Conservation (phyloP, 2,113 vertebrate genomes). For the Oncorhynchus clarkii region DNA sequence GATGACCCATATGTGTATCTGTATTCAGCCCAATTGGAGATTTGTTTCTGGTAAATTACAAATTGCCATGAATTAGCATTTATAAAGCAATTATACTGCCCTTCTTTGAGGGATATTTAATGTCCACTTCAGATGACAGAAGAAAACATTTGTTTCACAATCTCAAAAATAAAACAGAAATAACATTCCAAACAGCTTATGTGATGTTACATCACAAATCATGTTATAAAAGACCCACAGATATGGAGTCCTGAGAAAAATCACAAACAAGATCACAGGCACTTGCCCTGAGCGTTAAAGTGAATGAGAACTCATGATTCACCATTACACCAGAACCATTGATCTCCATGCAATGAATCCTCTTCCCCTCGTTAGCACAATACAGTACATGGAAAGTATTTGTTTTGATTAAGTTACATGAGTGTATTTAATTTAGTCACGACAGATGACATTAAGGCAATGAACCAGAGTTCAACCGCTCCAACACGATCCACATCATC, state of each 20-base stretch:
- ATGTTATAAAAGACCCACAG: slow-evolving; percentile 26
- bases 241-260: slow-evolving; percentile 36
- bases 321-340: slow-evolving; percentile 17
- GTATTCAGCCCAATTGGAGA: neutral
- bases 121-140: neutral
- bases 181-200: slow-evolving; percentile 19
- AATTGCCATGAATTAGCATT: neutral
- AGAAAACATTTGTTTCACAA: neutral
- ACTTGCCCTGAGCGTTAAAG: slow-evolving; percentile 47
- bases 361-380: slow-evolving; percentile 9
- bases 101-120: slow-evolving; percentile 2
- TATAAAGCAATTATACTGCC: neutral
- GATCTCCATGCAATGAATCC: slow-evolving; percentile 33
- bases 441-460: neutral
- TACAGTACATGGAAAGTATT: slow-evolving; percentile 7
- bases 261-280: slow-evolving; percentile 60
- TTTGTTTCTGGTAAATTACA: neutral
- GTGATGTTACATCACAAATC: slow-evolving; percentile 36
- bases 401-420: slow-evolving; percentile 4
- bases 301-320: slow-evolving; percentile 15
- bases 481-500: neutral
- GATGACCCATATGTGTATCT: neutral
- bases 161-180: slow-evolving; percentile 1
- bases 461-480: neutral
- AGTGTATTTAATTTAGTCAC: slow-evolving; percentile 18